These are phyloP conservation scores for Onychostoma macrolepis DNA, from an alignment of 2,113 vertebrate species.

Conservation along the genomic window DNA sequence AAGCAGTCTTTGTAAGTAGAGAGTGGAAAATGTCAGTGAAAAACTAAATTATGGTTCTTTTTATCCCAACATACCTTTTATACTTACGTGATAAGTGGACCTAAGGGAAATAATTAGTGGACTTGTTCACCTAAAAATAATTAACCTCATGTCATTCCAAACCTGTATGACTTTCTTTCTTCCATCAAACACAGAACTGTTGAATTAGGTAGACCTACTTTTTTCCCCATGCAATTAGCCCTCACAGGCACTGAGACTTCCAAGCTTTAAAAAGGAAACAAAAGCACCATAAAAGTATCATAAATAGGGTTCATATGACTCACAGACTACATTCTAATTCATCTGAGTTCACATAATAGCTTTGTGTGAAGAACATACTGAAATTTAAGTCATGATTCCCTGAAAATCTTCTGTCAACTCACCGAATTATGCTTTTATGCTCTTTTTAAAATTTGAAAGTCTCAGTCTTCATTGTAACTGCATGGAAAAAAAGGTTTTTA, in stretches of 20 bases:
- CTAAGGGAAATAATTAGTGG: neutral
- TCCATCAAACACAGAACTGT: slow-evolving; percentile 1
- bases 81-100: neutral
- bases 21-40: neutral
- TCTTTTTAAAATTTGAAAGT: neutral
- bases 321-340: neutral
- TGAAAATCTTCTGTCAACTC: neutral
- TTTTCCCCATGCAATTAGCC: neutral
- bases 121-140: slow-evolving; percentile 15
- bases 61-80: neutral
- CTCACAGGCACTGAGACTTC: neutral
- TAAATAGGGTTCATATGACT: neutral
- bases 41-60: neutral
- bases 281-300: slow-evolving; percentile 5
- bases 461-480: neutral
- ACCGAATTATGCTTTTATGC: neutral
- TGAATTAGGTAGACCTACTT: neutral
- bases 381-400: neutral
- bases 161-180: neutral
- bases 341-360: neutral
- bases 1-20: slow-evolving; percentile 5
- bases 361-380: neutral
- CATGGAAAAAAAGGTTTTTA: neutral
- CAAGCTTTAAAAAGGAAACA: neutral
- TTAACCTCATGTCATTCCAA: slow-evolving; percentile 12